Evolutionary conservation across 2,888 invertebrate species (phyloP), one percentile per base, ranked within the genome.

Genomic region (Plagodis dolabraria): DNA sequence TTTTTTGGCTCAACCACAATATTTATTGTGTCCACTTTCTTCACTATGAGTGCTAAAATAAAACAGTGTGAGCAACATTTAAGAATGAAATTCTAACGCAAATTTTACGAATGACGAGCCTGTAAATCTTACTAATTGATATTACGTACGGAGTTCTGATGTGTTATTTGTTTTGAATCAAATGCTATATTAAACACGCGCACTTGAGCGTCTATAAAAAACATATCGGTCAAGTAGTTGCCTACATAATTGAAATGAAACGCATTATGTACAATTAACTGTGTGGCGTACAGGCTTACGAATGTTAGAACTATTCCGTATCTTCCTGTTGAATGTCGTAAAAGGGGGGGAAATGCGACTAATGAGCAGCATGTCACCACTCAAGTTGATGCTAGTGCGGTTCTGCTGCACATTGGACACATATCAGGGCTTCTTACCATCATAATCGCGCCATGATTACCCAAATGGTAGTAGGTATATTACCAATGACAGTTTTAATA

Each of bases 1-100:
- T 69, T 8, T 36, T 76, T 74, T 75, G 69, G 68, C 69, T 71
- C 63, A 48, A 53, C 33, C 12, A 9, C 34, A 53, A 49, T 45
- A 46, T 59, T 40, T 52, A 67, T 52, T 45, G 51, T 51, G 57
- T 55, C 62, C 50, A 64, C 55, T 61, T 64, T 69, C 67, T 65
- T 53, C 57, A 60, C 42, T 57, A 47, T 43, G 36, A 40, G 8
- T 45, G 12, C 57, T 53, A 53, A 63, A 55, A 63, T 63, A 52
- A 52, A 34, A 34, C 12, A 5, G 56, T 22, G 52, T 60, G 58
- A 58, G 54, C 12, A 56, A 54, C 49, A 63, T 63, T 55, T 58
- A 62, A 62, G 62, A 62, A 62, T 62, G 62, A 62, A 57, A 53
- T 43, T 54, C 54, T 50, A 47, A 50, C 33, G 53, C 56, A 36